Evolutionary conservation across 2,113 vertebrate genomes (phyloP), one percentile per base, ranked within the genome.

Genomic region (Takifugu flavidus): DNA sequence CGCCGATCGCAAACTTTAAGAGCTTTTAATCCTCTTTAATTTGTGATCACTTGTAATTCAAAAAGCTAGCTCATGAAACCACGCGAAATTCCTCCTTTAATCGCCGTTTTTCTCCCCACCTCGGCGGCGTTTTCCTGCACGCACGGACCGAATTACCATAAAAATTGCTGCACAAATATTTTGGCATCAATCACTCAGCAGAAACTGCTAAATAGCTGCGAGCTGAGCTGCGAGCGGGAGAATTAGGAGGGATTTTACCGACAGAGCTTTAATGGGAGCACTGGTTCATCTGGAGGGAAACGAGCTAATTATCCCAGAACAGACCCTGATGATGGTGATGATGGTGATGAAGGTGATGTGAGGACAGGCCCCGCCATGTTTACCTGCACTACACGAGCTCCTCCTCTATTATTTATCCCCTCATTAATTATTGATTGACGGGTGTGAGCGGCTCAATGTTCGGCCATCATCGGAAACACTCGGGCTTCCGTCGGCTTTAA

Each of bases 1-100:
- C 62, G 76, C 74, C 77, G 78, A 74, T 85, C 69, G 72, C 67
- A 34, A 70, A 65, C 62, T 79, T 77, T 67, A 70, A 85, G 73
- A 70, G 77, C 67, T 71, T 45, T 12, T 84, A 85, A 85, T 88
- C 85, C 80, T 71, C 72, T 81, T 87, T 83, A 80, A 85, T 77
- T 83, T 82, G 77, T 50, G 79, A 86, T 84, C 74, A 75, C 70
- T 79, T 88, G 86, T 85, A 77, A 88, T 79, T 81, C 79, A 75
- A 80, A 77, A 80, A 64, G 71, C 62, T 59, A 74, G 78, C 64
- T 73, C 62, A 70, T 79, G 77, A 75, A 87, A 85, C 67, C 83
- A 71, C 64, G 15, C 50, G 77, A 82, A 76, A 72, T 64, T 60
- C 65, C 70, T 77, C 77, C 78, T 83, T 89, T 69, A 67, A 69